Conservation (phyloP, 2,797 vertebrate species). For the Zenarchopterus dispar region DNA sequence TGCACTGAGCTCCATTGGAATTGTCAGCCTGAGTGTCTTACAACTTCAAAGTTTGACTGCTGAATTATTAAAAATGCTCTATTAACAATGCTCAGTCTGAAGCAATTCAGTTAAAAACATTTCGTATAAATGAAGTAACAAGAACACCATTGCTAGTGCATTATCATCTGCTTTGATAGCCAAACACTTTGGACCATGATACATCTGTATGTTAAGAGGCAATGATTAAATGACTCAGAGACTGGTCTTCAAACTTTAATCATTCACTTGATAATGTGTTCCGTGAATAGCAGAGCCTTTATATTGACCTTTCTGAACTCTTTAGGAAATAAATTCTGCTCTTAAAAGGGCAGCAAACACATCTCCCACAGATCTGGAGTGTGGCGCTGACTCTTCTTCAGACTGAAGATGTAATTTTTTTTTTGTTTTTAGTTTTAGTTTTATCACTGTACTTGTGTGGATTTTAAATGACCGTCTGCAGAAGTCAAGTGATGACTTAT, state of each 20-base stretch:
- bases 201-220: constrained; percentile 5
- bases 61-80: constrained; percentile 51
- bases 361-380: background rate
- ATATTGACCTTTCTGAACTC: constrained; percentile 20
- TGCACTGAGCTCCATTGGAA: constrained; percentile 44
- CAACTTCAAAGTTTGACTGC: constrained; percentile 48
- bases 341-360: constrained; percentile 13
- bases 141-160: background rate
- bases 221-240: constrained; percentile 16
- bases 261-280: constrained; percentile 16
- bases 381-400: constrained; percentile 14
- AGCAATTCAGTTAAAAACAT: constrained; percentile 16
- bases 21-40: constrained; percentile 58
- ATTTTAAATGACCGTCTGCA: constrained; percentile 38
- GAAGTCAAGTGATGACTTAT: constrained; percentile 36
- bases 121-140: constrained; percentile 3
- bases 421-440: constrained; percentile 1
- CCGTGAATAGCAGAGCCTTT: background rate
- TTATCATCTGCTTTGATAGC: background rate
- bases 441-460: constrained; percentile 1
- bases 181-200: background rate
- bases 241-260: constrained; percentile 21
- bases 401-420: background rate
- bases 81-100: constrained; percentile 33
- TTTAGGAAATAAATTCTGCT: constrained; percentile 14